Conservation (phyloP, 2,113 vertebrate species). For the Euleptes europaea region DNA sequence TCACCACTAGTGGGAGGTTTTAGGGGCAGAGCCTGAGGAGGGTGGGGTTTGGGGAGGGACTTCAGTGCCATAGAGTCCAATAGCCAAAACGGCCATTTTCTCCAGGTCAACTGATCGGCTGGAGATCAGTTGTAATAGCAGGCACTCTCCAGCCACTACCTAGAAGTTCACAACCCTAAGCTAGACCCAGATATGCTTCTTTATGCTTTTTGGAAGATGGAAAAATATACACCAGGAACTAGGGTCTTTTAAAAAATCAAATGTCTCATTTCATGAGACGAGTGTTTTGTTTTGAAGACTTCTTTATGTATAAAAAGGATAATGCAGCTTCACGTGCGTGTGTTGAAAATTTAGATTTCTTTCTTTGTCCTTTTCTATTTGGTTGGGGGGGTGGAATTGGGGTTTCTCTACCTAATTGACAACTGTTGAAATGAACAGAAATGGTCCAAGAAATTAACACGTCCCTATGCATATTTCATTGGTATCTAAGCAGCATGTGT, state of each 20-base stretch:
- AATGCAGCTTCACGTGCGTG: background rate
- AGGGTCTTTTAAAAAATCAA: background rate
- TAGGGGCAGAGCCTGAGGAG: no score
- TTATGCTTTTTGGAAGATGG: no score
- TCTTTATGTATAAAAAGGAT: slow-evolving; percentile 25
- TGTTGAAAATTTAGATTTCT: background rate
- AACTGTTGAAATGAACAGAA: background rate
- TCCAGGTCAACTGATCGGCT: no score
- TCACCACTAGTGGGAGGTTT: no score
- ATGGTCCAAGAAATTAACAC: background rate
- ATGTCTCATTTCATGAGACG: slow-evolving; percentile 1
- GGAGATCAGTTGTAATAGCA: no score
- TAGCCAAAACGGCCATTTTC: no score
- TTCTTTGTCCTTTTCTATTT: background rate
- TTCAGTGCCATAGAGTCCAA: no score
- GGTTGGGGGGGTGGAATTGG: background rate
- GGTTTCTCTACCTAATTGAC: background rate
- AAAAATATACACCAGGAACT: background rate
- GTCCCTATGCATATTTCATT: background rate
- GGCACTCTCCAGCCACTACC: no score
- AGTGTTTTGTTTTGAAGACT: background rate
- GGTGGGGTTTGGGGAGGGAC: no score
- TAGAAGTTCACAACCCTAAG: no score
- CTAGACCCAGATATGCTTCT: no score
- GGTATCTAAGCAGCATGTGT: background rate